These are phyloP conservation scores for Bilobella aurantiaca DNA, from an alignment of 1,140 invertebrate genomes.

Conservation along the genomic window DNA sequence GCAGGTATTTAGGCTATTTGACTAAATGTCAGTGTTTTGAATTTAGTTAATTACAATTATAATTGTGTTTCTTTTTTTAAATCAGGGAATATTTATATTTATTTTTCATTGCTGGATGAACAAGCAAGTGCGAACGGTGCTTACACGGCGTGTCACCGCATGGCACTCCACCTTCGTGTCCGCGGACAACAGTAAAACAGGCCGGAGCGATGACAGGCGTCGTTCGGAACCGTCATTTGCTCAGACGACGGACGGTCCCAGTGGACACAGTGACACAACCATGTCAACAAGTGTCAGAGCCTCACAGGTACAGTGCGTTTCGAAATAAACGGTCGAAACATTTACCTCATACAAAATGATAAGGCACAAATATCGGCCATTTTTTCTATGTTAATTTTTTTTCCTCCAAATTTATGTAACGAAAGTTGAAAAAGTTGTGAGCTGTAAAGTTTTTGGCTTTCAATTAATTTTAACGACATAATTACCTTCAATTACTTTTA, in stretches of 20 bases:
- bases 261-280: neutral
- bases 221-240: no score
- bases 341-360: no score
- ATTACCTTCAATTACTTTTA: no score
- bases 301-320: no score
- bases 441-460: no score
- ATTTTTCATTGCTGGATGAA: slow-evolving; percentile 10
- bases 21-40: neutral
- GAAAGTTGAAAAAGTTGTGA: no score
- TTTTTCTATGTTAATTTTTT: no score
- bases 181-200: neutral
- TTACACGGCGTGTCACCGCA: neutral
- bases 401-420: no score
- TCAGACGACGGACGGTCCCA: neutral
- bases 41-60: neutral
- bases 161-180: neutral
- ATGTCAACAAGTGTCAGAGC: neutral
- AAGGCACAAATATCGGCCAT: no score
- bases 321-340: no score
- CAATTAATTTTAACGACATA: no score
- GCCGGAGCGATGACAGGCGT: no score
- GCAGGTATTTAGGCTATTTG: neutral
- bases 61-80: neutral
- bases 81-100: slow-evolving; percentile 8
- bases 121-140: neutral